phyloP scores from a whole-genome alignment of 2,797 vertebrate genomes.

The Chaunax sp. region DNA sequence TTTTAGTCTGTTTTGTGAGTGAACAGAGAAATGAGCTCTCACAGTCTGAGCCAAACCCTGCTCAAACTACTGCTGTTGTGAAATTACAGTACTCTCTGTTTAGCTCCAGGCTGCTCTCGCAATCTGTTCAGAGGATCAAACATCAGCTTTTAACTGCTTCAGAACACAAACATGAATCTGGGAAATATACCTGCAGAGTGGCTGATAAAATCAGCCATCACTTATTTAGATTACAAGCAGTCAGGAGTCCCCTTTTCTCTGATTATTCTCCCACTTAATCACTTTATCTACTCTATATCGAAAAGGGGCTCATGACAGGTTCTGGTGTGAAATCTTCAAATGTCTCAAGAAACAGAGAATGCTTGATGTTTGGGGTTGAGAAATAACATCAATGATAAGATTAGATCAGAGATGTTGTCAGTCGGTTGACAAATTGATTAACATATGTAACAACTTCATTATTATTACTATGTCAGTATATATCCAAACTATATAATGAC shows the following conservation, averaged over 20 bases:
- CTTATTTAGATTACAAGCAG: not conserved
- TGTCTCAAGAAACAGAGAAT: not conserved
- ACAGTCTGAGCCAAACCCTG: conserved; percentile 30
- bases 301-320: not conserved
- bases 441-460: no score
- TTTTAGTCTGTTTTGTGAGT: conserved; percentile 3
- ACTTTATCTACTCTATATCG: not conserved
- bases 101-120: conserved; percentile 21
- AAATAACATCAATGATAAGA: not conserved
- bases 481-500: not conserved
- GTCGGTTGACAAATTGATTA: not conserved
- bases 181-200: not conserved
- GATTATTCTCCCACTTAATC: not conserved
- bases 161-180: not conserved
- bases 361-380: not conserved
- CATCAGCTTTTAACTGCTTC: not conserved
- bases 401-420: not conserved
- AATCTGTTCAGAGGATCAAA: not conserved
- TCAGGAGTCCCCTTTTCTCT: not conserved
- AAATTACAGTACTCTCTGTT: conserved; percentile 24
- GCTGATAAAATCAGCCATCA: not conserved
- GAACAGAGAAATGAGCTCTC: conserved; percentile 19
- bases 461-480: not conserved
- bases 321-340: not conserved
- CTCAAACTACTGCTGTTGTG: conserved; percentile 24